Conservation (phyloP, 2,113 vertebrate species). For the Hydrolagus affinis region DNA sequence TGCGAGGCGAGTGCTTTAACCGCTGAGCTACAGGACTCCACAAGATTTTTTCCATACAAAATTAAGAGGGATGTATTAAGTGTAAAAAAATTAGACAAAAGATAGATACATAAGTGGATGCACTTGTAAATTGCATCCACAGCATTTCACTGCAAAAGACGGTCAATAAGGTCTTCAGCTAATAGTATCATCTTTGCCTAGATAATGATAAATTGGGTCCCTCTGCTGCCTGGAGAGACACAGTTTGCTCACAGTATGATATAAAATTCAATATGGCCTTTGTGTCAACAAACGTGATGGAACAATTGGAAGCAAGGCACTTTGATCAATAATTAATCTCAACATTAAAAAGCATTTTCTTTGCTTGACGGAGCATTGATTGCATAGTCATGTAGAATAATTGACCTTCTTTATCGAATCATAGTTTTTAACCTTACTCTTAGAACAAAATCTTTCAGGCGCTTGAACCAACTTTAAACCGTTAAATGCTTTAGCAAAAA, state of each 20-base stretch:
- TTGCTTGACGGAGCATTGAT: conserved; percentile 45
- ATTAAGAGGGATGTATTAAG: background rate
- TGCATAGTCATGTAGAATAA: conserved; percentile 35
- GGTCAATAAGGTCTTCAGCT: background rate
- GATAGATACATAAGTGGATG: background rate
- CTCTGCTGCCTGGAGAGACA: conserved; percentile 40
- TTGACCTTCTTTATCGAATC: conserved; percentile 21
- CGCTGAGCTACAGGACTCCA: no score
- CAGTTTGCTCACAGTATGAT: conserved; percentile 34
- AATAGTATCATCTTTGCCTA: conserved; percentile 37
- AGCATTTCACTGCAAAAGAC: background rate
- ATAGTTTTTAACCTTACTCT: conserved; percentile 18
- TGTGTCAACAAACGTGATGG: conserved; percentile 36
- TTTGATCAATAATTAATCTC: conserved; percentile 62
- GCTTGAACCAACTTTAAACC: background rate
- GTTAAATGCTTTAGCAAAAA: background rate
- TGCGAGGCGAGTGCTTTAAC: no score
- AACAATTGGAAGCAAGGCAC: conserved; percentile 33
- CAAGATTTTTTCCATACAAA: background rate
- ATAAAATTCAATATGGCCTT: conserved; percentile 41
- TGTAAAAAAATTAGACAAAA: background rate
- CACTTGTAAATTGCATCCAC: background rate
- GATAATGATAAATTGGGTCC: conserved; percentile 55
- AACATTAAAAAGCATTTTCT: conserved; percentile 53
- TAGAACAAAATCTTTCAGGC: background rate